Percentiles rank a stretch among this genome's conserved stretches.
Conservation (phyloP, 1,140 invertebrate genomes). For the Lethrus apterus region DNA sequence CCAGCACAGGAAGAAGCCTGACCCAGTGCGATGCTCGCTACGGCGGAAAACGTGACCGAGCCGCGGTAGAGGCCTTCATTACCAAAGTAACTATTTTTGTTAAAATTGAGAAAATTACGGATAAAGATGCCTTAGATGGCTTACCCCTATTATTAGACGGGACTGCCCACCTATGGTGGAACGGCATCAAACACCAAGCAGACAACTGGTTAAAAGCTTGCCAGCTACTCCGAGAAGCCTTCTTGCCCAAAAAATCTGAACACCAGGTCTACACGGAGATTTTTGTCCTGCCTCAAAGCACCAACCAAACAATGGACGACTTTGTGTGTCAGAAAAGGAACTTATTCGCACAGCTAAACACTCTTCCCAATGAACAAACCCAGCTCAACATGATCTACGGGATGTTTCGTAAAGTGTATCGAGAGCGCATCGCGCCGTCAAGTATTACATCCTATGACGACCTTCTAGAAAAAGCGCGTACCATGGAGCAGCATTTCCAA, state of each 20-base stretch:
- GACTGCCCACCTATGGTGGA: constrained; percentile 5
- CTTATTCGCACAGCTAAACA: constrained; percentile 1
- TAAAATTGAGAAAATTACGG: background rate
- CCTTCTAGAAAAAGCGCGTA: too few relatives aligned
- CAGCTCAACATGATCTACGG: constrained; percentile 7
- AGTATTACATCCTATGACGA: too few relatives aligned
- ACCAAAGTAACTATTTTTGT: too few relatives aligned
- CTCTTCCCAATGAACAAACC: background rate
- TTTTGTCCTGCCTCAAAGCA: background rate
- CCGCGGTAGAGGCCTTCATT: too few relatives aligned
- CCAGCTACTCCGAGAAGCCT: background rate
- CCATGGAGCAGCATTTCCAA: too few relatives aligned
- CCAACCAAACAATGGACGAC: background rate
- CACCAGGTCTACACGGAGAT: constrained; percentile 7
- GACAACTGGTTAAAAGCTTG: constrained; percentile 4
- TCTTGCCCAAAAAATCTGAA: background rate
- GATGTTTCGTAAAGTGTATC: background rate
- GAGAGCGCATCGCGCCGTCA: too few relatives aligned
- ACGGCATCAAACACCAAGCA: background rate
- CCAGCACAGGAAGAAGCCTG: too few relatives aligned
- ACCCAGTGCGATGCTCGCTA: too few relatives aligned
- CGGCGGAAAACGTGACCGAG: too few relatives aligned
- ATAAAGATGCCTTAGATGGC: constrained; percentile 5
- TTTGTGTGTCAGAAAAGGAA: constrained; percentile 5
- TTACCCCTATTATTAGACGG: constrained; percentile 3